These are phyloP conservation scores for Vidua chalybeata DNA, from an alignment of 2,113 vertebrate species.

Conservation along the genomic window DNA sequence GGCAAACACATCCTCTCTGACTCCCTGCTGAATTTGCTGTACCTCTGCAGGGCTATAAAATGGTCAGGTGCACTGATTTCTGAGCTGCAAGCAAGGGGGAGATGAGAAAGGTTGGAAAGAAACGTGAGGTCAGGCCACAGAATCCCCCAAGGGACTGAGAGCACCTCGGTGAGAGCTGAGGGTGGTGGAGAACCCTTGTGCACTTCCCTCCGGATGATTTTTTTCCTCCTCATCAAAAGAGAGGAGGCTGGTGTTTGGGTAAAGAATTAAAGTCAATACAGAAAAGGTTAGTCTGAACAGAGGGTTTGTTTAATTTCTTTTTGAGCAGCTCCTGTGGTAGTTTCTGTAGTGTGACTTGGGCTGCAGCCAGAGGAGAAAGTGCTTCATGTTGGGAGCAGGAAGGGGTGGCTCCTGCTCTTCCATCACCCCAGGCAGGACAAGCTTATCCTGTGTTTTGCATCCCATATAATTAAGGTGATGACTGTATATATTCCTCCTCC, in stretches of 20 bases:
- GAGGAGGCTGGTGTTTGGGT: not conserved
- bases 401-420: not conserved
- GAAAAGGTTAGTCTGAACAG: not conserved
- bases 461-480: not conserved
- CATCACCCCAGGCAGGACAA: not conserved
- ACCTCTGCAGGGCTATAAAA: not conserved
- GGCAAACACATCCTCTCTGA: not conserved
- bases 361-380: not conserved
- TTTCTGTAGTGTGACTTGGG: not conserved
- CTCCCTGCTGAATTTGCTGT: not conserved
- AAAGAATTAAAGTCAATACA: not conserved
- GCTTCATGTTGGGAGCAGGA: not conserved
- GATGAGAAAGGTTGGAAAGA: not conserved
- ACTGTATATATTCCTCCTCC: not conserved
- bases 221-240: not conserved
- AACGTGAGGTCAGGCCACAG: not conserved
- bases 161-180: not conserved
- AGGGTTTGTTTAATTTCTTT: not conserved
- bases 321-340: not conserved
- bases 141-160: rapidly evolving
- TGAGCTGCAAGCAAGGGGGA: not conserved
- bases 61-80: not conserved
- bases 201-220: not conserved
- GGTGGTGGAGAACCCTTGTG: not conserved
- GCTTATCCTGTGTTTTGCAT: not conserved